A percentile compares a stretch with the other conserved stretches of the same genome.
Conservation (phyloP, 2,888 invertebrate species). For the Notodonta dromedarius region DNA sequence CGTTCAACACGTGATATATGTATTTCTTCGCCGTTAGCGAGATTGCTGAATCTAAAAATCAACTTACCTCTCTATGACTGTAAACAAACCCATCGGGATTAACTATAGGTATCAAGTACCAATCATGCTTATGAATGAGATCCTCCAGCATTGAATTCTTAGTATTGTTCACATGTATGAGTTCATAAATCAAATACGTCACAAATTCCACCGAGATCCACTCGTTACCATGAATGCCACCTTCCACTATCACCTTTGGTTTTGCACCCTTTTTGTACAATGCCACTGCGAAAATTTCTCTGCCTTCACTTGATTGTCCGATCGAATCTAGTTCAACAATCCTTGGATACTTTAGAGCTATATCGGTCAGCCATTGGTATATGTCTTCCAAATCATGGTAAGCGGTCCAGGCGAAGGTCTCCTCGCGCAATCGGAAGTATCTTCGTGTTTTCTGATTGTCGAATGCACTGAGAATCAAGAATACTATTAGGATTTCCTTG, state of each 20-base stretch:
- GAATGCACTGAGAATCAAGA: conserved; percentile 55
- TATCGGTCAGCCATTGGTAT: conserved; percentile 81
- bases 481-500: not conserved
- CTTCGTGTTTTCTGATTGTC: conserved; percentile 45
- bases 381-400: conserved; percentile 86
- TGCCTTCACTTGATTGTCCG: conserved; percentile 75
- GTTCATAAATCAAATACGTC: conserved; percentile 82
- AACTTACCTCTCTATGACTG: conserved; percentile 39
- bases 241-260: conserved; percentile 83
- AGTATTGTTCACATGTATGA: conserved; percentile 67
- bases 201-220: conserved; percentile 87
- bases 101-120: conserved; percentile 88
- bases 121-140: conserved; percentile 81
- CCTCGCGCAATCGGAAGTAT: conserved; percentile 43
- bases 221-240: conserved; percentile 89
- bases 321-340: conserved; percentile 57
- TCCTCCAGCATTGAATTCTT: conserved; percentile 53
- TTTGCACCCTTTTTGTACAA: conserved; percentile 45
- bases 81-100: conserved; percentile 86
- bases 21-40: no score
- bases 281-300: conserved; percentile 61
- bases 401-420: conserved; percentile 71
- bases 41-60: no score
- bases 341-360: conserved; percentile 67
- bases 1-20: no score